Base-by-base conservation (phyloP, 1,140 invertebrate species). In the Lutraria rhynchaena region DNA sequence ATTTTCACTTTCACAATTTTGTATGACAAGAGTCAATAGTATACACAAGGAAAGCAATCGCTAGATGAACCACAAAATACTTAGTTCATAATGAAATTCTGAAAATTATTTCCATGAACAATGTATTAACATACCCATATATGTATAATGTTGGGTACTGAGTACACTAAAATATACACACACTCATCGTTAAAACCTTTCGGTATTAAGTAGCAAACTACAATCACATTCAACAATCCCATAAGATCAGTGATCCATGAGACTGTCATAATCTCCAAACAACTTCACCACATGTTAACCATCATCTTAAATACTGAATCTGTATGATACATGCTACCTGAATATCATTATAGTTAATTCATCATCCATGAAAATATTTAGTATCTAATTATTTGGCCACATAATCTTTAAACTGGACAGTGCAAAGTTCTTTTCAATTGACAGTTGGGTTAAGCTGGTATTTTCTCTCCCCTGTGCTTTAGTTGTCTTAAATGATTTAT, bases 401-500 rank as follows among this genome's bases (percentile, higher is more conserved):
- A 75, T 29, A 37, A 49, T 11, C 31, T 17, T 3, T 57, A 46
- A 22, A 61, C 44, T 75, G 73, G 73, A 51, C 55, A 44, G 44
- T 46, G 58, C 27, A 57, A 75, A 75, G 24, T 31, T 35, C 73
- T n/a, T 29, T 75, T 57, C 15, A 75, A 75, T 49, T 60, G 73
- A 44, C 35, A 75, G 58, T 67, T 51, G 27, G 7, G 27, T 55
- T 75, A 61, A 75, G 29, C 55, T 49, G 55, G 15, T 57, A 61
- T 75, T 61, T 61, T n/a, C n/a, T n/a, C n/a, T n/a, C n/a, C n/a
- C n/a, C n/a, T n/a, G n/a, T 75, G 41, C 57, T 60, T 60, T 58
- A 60, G 58, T 63, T 75, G 41, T 57, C 58, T 57, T 29, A 49
- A 75, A 75, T 75, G 73, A 75, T 75, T 75, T 61, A 75, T 44